Conservation (phyloP, 2,888 invertebrate species). For the Dryocosmus kuriphilus region DNA sequence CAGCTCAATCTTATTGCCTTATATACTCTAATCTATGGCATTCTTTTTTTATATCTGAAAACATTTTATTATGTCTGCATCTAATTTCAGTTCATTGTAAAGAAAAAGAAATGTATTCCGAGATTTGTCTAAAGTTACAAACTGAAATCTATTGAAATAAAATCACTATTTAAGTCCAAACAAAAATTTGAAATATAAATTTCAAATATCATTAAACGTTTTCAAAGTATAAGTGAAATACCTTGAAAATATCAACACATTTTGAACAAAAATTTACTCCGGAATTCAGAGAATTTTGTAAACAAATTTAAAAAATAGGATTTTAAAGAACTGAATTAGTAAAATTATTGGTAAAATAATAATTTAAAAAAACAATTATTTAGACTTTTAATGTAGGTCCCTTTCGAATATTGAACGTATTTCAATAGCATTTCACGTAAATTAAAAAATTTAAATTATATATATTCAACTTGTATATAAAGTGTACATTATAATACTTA, state of each 20-base stretch:
- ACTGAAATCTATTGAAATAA: no score
- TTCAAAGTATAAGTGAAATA: no score
- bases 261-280: neutral
- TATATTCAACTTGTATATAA: neutral
- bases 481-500: conserved; percentile 9
- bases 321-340: neutral
- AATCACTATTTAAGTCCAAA: no score
- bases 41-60: conserved; percentile 5
- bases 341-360: neutral
- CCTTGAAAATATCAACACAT: neutral
- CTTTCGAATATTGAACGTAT: neutral
- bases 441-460: neutral
- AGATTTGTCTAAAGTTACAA: no score
- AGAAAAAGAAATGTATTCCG: neutral
- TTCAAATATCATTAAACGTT: no score
- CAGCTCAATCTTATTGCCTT: conserved; percentile 24
- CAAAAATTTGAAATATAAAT: no score
- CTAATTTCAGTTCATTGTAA: neutral
- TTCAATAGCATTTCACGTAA: neutral
- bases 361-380: neutral
- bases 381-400: neutral
- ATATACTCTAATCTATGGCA: neutral
- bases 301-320: neutral
- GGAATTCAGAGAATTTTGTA: neutral
- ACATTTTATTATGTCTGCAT: neutral